Evolutionary conservation across 2,113 vertebrate species (phyloP).

Genomic region (Clarias batrachus): DNA sequence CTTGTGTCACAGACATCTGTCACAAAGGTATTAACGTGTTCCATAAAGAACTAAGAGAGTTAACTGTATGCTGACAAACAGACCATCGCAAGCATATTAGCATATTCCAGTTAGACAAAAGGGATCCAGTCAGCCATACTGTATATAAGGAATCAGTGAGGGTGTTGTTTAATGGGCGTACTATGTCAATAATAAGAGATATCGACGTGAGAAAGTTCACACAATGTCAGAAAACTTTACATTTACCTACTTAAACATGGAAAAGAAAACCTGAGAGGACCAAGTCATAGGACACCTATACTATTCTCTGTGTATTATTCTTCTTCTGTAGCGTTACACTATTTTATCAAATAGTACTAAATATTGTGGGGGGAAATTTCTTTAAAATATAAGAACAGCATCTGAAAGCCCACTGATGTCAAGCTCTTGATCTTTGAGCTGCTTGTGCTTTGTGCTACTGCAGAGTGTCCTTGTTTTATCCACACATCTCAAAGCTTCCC

Average conservation of each 20-base stretch:
- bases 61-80: no score
- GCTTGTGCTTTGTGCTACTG: constrained; percentile 38
- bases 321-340: neutral
- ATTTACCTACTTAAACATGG: neutral
- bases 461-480: constrained; percentile 62
- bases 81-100: no score
- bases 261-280: neutral
- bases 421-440: neutral
- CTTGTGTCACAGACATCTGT: no score
- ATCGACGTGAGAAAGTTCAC: no score
- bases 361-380: neutral
- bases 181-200: no score
- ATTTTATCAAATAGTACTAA: neutral
- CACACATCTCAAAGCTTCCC: constrained; percentile 59
- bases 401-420: neutral
- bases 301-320: neutral
- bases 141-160: no score
- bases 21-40: no score
- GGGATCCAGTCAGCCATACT: no score
- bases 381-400: constrained; percentile 7
- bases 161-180: no score
- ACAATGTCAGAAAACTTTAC: no score
- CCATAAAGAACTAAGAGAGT: no score
- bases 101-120: no score
- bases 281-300: neutral